Evolutionary conservation across 1,140 invertebrate species (phyloP), one percentile per base, ranked within the genome.

Genomic region (Myzus persicae): DNA sequence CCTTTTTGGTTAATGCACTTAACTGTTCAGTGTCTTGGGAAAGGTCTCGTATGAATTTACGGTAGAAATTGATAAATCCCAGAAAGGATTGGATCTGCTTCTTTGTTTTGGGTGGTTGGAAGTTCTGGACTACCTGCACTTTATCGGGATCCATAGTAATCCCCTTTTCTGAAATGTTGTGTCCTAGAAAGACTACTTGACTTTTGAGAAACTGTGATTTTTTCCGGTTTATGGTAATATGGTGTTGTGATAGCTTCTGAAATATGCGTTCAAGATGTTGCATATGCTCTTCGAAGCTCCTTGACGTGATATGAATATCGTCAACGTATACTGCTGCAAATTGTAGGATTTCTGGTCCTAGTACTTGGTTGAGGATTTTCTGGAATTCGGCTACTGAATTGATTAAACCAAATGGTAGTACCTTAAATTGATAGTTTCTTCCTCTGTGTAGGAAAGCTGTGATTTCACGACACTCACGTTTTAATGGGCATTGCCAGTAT

Each of bases 181-280:
- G 31, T 36, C 87, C 87, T 31, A 89, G 36, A 51, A 89, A 89
- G 14, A 26, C 48, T 26, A 89, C 20, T n/a, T 48, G 31, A 14
- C 22, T 22, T 24, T 24, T 18, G 1, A 88, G 31, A 48, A 88
- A 88, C 48, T 88, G 26, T 91, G 90, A 91, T n/a, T 91, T 91
- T 6, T 91, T 59, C 4, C 20, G 8, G 26, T 90, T 54, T 36
- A 90, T n/a, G n/a, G n/a, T n/a, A n/a, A n/a, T n/a, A n/a, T n/a
- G n/a, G n/a, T n/a, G n/a, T 14, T 9, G n/a, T 90, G 36, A 90
- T 44, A 44, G 42, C 7, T 44, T 44, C 42, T 44, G 42, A 7
- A 44, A 44, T 44, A 44, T 44, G 3, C 7, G 42, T 44, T 44
- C 7, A 7, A 44, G 42, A 44, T 44, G 42, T 44, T 44, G 42